These are phyloP conservation scores for Smittia aterrima DNA, from an alignment of 2,888 invertebrate genomes.

Conservation along the genomic window DNA sequence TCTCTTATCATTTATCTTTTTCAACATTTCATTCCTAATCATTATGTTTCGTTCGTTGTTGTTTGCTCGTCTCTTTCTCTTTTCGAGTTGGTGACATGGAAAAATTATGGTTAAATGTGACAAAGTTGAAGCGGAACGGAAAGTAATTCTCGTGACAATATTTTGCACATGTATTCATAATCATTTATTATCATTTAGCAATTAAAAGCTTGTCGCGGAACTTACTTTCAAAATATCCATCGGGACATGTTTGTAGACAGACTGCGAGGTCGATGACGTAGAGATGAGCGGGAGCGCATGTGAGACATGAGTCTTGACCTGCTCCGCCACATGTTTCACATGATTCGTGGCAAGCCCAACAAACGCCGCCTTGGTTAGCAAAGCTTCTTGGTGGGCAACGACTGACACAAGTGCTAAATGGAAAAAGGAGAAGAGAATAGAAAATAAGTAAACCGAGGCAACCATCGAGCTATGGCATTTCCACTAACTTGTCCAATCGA, in stretches of 20 bases:
- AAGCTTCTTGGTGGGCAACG: slow-evolving; percentile 82
- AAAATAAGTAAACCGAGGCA: too few species aligned
- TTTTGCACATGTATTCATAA: background rate
- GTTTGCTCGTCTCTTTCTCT: background rate
- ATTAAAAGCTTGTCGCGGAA: slow-evolving; percentile 43
- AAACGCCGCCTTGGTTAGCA: slow-evolving; percentile 74
- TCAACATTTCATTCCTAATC: slow-evolving; percentile 29
- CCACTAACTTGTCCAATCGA: slow-evolving; percentile 71
- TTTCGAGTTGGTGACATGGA: slow-evolving; percentile 29
- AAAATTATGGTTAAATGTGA: slow-evolving; percentile 19
- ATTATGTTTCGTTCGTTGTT: slow-evolving; percentile 12
- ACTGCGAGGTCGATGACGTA: slow-evolving; percentile 81
- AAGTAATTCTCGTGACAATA: background rate
- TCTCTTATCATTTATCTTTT: slow-evolving; percentile 33
- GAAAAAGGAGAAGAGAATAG: slow-evolving; percentile 41
- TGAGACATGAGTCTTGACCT: slow-evolving; percentile 80
- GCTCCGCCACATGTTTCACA: slow-evolving; percentile 87
- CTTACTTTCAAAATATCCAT: slow-evolving; percentile 82
- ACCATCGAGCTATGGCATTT: background rate
- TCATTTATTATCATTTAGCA: background rate
- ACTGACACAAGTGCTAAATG: slow-evolving; percentile 74
- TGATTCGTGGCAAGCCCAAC: slow-evolving; percentile 85
- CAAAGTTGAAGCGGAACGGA: slow-evolving; percentile 6
- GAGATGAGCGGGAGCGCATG: slow-evolving; percentile 80
- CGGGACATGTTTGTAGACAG: slow-evolving; percentile 84